Evolutionary conservation across 2,888 invertebrate genomes (phyloP).

Genomic region (Aphelenchoides bicaudatus): DNA sequence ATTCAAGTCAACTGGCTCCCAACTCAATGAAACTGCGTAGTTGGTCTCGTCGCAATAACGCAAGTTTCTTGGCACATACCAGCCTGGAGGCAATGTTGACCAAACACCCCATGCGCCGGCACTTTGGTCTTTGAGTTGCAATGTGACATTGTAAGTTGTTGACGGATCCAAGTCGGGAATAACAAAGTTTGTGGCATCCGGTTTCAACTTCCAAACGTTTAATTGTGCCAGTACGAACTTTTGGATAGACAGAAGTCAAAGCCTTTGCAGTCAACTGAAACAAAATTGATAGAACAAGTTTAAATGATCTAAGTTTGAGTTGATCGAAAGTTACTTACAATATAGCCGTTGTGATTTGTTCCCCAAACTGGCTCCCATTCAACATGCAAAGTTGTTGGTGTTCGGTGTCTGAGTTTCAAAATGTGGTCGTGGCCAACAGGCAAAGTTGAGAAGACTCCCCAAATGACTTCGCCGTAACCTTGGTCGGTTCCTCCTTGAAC

Average conservation of each 20-base stretch:
- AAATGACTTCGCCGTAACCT: constrained; percentile 58
- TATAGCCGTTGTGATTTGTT: constrained; percentile 52
- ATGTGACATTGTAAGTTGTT: constrained; percentile 60
- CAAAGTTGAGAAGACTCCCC: constrained; percentile 60
- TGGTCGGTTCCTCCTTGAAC: constrained; percentile 60
- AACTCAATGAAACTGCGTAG: constrained; percentile 58
- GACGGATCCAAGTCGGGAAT: constrained; percentile 54
- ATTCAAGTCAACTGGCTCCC: constrained; percentile 56
- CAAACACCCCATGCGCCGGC: constrained; percentile 59
- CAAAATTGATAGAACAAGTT: not conserved
- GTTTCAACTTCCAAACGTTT: constrained; percentile 52
- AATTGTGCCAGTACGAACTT: constrained; percentile 44
- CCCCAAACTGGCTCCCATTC: constrained; percentile 60
- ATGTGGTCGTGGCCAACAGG: constrained; percentile 57
- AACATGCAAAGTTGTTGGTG: constrained; percentile 59
- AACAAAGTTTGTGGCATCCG: constrained; percentile 50
- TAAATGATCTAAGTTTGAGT: not conserved
- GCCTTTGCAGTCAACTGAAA: constrained; percentile 51
- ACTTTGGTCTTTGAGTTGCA: constrained; percentile 49
- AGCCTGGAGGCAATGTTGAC: constrained; percentile 60
- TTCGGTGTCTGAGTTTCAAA: constrained; percentile 55
- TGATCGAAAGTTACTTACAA: constrained; percentile 28
- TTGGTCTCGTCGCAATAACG: constrained; percentile 58
- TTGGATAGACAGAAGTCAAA: constrained; percentile 52
- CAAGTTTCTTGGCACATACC: constrained; percentile 58